Evolutionary conservation across 2,888 invertebrate genomes (phyloP).

Genomic region (Ennomos fuscantarius): DNA sequence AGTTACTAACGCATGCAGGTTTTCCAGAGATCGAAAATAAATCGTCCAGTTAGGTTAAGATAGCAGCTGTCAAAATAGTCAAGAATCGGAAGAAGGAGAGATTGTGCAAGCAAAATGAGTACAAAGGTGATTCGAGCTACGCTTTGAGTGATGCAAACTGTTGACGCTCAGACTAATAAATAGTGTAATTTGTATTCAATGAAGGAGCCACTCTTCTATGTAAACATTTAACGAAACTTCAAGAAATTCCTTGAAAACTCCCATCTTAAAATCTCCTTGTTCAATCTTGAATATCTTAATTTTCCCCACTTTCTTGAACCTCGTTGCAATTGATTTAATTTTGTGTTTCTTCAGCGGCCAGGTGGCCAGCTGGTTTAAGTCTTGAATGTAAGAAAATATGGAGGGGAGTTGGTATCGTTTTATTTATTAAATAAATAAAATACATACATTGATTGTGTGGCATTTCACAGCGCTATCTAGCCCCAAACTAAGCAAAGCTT

Average conservation of each 20-base stretch:
- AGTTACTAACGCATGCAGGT: no score
- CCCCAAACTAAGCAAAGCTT: no score
- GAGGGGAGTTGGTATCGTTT: not conserved
- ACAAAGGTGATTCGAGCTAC: no score
- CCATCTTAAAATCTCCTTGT: slow-evolving; percentile 1
- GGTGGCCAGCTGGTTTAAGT: slow-evolving; percentile 44
- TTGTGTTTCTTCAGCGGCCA: slow-evolving; percentile 53
- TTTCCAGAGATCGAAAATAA: no score
- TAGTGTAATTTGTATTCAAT: slow-evolving; percentile 21
- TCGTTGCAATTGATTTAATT: slow-evolving; percentile 66
- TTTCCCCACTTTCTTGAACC: slow-evolving; percentile 48
- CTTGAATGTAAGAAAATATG: slow-evolving; percentile 1
- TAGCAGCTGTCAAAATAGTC: no score
- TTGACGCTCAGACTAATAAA: not conserved
- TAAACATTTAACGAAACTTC: slow-evolving; percentile 6
- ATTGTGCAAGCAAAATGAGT: no score
- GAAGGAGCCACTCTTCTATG: slow-evolving; percentile 13
- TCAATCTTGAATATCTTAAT: slow-evolving; percentile 41
- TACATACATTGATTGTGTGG: no score
- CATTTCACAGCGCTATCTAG: no score
- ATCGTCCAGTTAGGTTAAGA: no score
- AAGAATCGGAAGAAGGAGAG: no score
- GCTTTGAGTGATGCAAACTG: no score
- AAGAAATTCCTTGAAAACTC: slow-evolving; percentile 21
- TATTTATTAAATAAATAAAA: no score